Evolutionary conservation across 1,140 invertebrate genomes (phyloP), one percentile per base, ranked within the genome.

Genomic region (Eriosoma lanigerum): DNA sequence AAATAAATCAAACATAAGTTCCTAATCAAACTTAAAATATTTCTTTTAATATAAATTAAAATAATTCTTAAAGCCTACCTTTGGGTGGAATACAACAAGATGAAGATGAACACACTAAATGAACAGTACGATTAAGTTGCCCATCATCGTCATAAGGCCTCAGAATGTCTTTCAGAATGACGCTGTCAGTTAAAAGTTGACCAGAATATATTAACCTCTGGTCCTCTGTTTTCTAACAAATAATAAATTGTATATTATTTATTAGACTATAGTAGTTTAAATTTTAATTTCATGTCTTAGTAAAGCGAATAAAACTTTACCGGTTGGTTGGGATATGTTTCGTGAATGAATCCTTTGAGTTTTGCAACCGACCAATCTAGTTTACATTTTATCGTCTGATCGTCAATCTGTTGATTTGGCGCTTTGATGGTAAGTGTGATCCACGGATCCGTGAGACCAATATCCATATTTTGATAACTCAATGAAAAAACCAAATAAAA

Each of bases 141-240:
- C 89, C 90, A 82, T 93, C 91, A 19, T 78, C 75, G 82, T 93
- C 91, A 82, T 92, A 92, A 60, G 90, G 90, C 62, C 92, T 88
- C 50, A 96, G 87, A 46, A 96, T 89, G 86, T 96, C 94, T 85
- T 93, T 94, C 46, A 96, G 84, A 80, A 90, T 88, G 38, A 90
- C 87, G 50, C 90, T 88, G 85, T 97, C 94, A 56, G 89, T 91
- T 72, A 97, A 85, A 17, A 96, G 86, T 84, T 94, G 92, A n/a
- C 95, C 94, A 12, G 93, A 95, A 86, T 96, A 96, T 83, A 96
- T 96, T 0, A 97, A 87, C 86, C 94, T 95, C 84, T 96, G 94
- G 83, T 94, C 92, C 81, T 91, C 89, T 76, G 89, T 89, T 85
- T 89, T 90, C 94, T 94, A 86, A 21, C 88, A 88, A 68, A 72